Evolutionary conservation across 2,113 vertebrate genomes (phyloP), one percentile per base, ranked within the genome.

Genomic region (Leptobrachium leishanense): DNA sequence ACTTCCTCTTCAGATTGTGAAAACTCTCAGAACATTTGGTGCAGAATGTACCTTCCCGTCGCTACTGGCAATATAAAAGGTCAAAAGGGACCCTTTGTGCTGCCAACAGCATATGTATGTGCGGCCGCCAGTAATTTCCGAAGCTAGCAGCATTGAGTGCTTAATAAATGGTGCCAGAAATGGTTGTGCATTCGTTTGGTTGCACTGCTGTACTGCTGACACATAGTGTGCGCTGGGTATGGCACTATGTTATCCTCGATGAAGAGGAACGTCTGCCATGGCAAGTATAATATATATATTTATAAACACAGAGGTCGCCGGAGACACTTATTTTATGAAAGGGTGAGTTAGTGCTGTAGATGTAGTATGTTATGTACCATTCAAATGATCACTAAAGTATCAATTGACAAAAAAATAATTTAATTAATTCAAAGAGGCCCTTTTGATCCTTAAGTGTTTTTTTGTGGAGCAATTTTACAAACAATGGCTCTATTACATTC

Each of bases 21-120:
- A 59, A 59, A 59, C 55, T 59, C 55, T 59, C 55, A 59, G 55
- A 59, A 59, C 55, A 59, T 59, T 59, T 59, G 55, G 55, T 59
- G 55, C 55, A 59, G 55, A 59, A 59, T 3, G 55, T 59, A 11
- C 55, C 55, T 59, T 59, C 55, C 55, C 13, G 55, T 2, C 55
- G 55, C 55, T 59, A 59, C 55, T 59, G 55, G 55, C 10, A 59
- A 12, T 12, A 59, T 59, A 59, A 59, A 59, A 59, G 55, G 55
- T 59, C 55, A 59, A 59, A 59, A 59, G 55, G 55, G 55, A 59
- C 55, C 13, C 13, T 59, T 59, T 59, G 2, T 59, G 55, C 55
- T 59, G 55, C 55, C 55, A 59, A 59, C 3, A 59, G 55, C 55
- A 59, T 59, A 59, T 59, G 55, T 59, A 15, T 59, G 55, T 59